A percentile compares a stretch with the other conserved stretches of the same genome.
Evolutionary conservation across 2,113 vertebrate species (phyloP).

Genomic region (Varanus salvator): DNA sequence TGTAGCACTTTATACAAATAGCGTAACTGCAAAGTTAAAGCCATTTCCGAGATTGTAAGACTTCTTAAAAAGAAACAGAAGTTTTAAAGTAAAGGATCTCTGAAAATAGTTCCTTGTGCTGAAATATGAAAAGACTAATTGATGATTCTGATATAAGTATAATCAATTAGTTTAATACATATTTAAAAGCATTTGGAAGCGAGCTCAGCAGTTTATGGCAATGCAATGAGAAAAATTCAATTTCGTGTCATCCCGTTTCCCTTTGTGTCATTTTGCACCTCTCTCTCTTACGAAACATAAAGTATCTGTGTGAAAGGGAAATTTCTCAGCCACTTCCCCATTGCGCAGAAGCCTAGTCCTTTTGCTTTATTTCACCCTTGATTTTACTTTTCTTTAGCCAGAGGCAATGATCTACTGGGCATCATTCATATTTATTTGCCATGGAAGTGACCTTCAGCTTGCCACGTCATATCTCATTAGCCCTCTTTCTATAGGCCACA

Average conservation of each 20-base stretch:
- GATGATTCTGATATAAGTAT: not conserved
- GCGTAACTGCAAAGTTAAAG: not conserved
- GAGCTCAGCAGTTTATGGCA: slow-evolving; percentile 3
- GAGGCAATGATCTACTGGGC: not conserved
- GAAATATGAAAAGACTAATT: not conserved
- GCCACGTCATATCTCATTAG: not conserved
- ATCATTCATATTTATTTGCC: not conserved
- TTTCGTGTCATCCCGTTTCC: too few relatives aligned
- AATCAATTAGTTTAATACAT: not conserved
- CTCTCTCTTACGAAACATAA: not conserved
- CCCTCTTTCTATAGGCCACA: not conserved
- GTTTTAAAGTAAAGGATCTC: not conserved
- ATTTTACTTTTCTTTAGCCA: too few relatives aligned
- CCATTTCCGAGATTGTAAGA: not conserved
- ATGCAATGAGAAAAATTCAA: rapidly evolving
- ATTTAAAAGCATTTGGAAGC: not conserved
- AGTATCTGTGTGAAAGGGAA: not conserved
- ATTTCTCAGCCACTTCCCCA: not conserved
- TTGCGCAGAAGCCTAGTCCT: not conserved
- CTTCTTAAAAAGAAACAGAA: not conserved
- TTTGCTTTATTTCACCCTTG: too few relatives aligned
- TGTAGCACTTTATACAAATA: not conserved
- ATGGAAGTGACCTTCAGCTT: too few relatives aligned
- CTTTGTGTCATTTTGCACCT: not conserved
- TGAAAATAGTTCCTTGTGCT: not conserved